Evolutionary conservation across 2,888 invertebrate species (phyloP).

Genomic region (Drosophila kanekoi): DNA sequence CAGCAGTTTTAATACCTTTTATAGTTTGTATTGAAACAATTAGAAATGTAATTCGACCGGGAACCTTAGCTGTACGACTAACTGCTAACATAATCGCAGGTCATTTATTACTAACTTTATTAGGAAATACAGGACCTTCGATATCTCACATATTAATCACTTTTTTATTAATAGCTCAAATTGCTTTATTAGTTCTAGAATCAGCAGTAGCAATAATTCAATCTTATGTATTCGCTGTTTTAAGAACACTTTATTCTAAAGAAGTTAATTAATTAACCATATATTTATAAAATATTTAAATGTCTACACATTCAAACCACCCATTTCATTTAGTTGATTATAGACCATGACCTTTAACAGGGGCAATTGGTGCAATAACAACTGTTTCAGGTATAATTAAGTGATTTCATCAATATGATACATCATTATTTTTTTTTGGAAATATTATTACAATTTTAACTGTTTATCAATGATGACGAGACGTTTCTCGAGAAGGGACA

Average conservation of each 20-base stretch:
- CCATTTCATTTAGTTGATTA: conserved; percentile 89
- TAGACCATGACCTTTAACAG: conserved; percentile 88
- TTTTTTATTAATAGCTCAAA: conserved; percentile 84
- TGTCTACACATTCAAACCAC: conserved; percentile 87
- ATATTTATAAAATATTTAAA: conserved; percentile 44
- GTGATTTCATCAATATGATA: conserved; percentile 88
- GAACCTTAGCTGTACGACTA: conserved; percentile 89
- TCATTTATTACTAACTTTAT: conserved; percentile 88
- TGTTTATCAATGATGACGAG: conserved; percentile 90
- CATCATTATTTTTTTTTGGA: conserved; percentile 86
- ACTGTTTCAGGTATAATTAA: conserved; percentile 87
- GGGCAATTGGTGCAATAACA: conserved; percentile 87
- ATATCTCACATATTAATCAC: conserved; percentile 63
- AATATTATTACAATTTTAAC: conserved; percentile 64
- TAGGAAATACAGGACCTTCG: conserved; percentile 85
- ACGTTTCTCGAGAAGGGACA: neutral
- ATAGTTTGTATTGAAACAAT: conserved; percentile 91
- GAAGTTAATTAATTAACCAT: conserved; percentile 87
- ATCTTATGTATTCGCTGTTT: conserved; percentile 87
- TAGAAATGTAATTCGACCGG: conserved; percentile 90
- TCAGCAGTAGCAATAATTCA: conserved; percentile 87
- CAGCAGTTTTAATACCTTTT: conserved; percentile 88
- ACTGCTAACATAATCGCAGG: conserved; percentile 92
- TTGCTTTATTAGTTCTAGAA: conserved; percentile 86
- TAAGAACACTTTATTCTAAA: conserved; percentile 89